A percentile compares a stretch with the other conserved stretches of the same genome.
Conservation (phyloP, 92 coral and sea anemone species). For the Phymanthus crucifer region DNA sequence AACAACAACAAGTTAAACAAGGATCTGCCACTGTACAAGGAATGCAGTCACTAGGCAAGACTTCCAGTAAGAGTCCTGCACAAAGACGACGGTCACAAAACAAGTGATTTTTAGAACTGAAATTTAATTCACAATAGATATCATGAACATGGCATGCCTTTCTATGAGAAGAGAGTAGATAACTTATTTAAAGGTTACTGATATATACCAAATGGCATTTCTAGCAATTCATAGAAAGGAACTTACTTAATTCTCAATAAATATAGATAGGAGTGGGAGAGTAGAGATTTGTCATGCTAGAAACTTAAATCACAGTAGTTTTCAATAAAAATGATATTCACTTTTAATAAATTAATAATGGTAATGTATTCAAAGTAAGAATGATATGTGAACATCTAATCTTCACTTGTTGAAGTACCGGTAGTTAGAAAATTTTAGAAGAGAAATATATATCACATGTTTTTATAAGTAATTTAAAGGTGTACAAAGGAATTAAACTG, state of each 20-base stretch:
- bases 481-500: background rate
- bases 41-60: slow-evolving; percentile 57
- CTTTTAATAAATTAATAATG: background rate
- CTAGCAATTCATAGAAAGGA: background rate
- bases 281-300: background rate
- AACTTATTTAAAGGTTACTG: background rate
- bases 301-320: background rate
- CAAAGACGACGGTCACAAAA: slow-evolving; percentile 62
- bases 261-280: background rate
- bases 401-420: background rate
- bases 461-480: background rate
- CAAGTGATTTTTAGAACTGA: slow-evolving; percentile 24
- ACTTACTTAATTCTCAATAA: background rate
- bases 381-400: background rate
- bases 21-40: slow-evolving; percentile 44
- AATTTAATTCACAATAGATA: background rate
- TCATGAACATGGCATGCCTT: background rate
- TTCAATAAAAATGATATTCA: background rate
- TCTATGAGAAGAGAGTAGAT: background rate
- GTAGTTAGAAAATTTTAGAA: background rate
- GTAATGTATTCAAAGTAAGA: background rate
- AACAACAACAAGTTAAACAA: slow-evolving; percentile 61
- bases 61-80: slow-evolving; percentile 65
- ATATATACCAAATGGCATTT: background rate
- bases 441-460: background rate